Evolutionary conservation across 2,888 invertebrate genomes (phyloP).

Genomic region (Tiliacea citrago): DNA sequence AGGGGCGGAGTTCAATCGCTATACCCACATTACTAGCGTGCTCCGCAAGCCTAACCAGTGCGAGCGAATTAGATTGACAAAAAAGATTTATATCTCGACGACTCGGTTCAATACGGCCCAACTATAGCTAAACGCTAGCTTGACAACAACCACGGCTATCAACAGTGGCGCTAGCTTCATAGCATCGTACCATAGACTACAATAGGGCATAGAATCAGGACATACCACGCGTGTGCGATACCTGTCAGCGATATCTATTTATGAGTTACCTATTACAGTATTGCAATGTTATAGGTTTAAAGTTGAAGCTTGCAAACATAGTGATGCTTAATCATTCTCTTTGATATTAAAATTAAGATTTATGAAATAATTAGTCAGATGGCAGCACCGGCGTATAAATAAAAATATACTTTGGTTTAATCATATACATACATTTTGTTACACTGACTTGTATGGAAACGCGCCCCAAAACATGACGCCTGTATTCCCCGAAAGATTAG

Average conservation of each 20-base stretch:
- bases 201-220: constrained; percentile 14
- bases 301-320: constrained; percentile 18
- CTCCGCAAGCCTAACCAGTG: too few species aligned
- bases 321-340: not conserved
- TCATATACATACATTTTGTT: not conserved
- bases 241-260: constrained; percentile 4
- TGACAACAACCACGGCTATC: not conserved
- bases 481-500: not conserved
- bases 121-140: not conserved
- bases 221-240: constrained; percentile 12
- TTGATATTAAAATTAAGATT: not conserved
- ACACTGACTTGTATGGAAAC: not conserved
- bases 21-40: too few species aligned
- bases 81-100: too few species aligned
- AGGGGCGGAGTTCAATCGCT: too few species aligned
- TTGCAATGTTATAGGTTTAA: constrained; percentile 19
- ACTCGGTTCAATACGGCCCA: too few species aligned
- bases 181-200: constrained; percentile 6
- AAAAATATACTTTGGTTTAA: not conserved
- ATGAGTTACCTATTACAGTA: not conserved
- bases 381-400: not conserved
- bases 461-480: not conserved
- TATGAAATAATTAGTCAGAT: not conserved
- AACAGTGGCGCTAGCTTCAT: not conserved
- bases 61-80: too few species aligned